phyloP scores from a whole-genome alignment of 1,140 invertebrate species.

The Euura lappo region DNA sequence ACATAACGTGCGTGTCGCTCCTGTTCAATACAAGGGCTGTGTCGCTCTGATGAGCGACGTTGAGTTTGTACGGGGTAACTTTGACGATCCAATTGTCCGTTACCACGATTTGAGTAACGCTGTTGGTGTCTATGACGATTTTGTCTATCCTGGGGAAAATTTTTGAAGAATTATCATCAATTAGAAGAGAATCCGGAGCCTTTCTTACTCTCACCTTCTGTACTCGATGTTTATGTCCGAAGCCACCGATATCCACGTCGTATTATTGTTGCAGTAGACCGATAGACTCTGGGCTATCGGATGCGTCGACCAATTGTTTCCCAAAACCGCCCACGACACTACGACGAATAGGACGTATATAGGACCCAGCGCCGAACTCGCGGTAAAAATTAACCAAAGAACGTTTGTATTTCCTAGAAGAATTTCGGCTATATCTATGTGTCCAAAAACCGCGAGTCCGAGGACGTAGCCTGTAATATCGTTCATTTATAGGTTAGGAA shows the following conservation, averaged over 20 bases:
- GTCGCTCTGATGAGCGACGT: constrained; percentile 80
- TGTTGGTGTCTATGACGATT: constrained; percentile 73
- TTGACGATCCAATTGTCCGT: constrained; percentile 92
- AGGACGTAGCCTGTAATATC: constrained; percentile 65
- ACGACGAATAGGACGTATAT: constrained; percentile 55
- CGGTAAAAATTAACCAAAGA: constrained; percentile 51
- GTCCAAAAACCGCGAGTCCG: constrained; percentile 61
- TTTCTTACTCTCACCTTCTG: constrained; percentile 62
- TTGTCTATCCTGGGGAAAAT: constrained; percentile 70
- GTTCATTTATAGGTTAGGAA: background rate
- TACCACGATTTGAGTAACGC: constrained; percentile 74
- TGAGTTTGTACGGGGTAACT: constrained; percentile 76
- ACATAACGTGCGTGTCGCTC: constrained; percentile 77
- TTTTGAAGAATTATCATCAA: constrained; percentile 11
- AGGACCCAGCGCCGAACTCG: constrained; percentile 51
- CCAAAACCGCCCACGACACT: constrained; percentile 66
- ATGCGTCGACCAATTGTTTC: constrained; percentile 73
- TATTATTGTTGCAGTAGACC: constrained; percentile 67
- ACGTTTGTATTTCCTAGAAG: constrained; percentile 48
- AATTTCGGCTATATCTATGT: constrained; percentile 53
- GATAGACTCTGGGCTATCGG: constrained; percentile 74
- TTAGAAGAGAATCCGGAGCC: constrained; percentile 21
- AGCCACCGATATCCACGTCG: constrained; percentile 72
- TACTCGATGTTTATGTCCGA: constrained; percentile 80
- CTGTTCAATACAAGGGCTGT: constrained; percentile 75